Evolutionary conservation across 2,888 invertebrate species (phyloP).

Genomic region (Pollenia amentaria): DNA sequence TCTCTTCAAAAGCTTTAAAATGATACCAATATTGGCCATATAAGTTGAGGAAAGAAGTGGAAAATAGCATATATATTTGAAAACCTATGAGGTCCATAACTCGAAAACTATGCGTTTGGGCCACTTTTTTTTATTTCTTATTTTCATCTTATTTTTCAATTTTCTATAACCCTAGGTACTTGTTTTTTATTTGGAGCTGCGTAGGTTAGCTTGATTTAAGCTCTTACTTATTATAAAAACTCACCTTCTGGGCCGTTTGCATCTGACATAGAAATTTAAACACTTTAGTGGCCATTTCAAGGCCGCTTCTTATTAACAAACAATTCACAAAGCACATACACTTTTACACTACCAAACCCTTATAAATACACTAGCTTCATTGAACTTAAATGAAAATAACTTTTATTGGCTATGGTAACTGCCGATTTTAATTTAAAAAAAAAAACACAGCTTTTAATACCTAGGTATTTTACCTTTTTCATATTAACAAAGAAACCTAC

Average conservation of each 20-base stretch:
- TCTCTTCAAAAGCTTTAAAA: too few relatives aligned
- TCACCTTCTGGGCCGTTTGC: constrained; percentile 49
- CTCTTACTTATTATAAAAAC: neutral
- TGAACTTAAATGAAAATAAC: neutral
- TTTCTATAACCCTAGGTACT: too few relatives aligned
- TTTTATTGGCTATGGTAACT: neutral
- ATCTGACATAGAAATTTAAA: neutral
- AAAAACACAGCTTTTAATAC: neutral
- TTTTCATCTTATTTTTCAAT: too few relatives aligned
- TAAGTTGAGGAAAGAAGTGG: too few relatives aligned
- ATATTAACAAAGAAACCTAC: neutral
- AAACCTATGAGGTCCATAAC: too few relatives aligned
- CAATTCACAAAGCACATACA: neutral
- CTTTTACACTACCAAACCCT: neutral
- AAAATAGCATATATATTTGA: too few relatives aligned
- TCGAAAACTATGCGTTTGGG: too few relatives aligned
- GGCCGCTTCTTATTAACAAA: constrained; percentile 7
- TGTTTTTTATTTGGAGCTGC: too few relatives aligned
- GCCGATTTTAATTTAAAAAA: neutral
- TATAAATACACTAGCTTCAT: neutral
- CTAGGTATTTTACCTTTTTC: neutral
- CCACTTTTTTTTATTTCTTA: too few relatives aligned
- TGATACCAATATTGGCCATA: too few relatives aligned
- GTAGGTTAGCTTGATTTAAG: too few relatives aligned
- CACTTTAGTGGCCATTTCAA: neutral